Percentiles rank a stretch among this genome's conserved stretches.
Evolutionary conservation across 2,797 vertebrate species (phyloP).

Genomic region (Sebastes umbrosus): DNA sequence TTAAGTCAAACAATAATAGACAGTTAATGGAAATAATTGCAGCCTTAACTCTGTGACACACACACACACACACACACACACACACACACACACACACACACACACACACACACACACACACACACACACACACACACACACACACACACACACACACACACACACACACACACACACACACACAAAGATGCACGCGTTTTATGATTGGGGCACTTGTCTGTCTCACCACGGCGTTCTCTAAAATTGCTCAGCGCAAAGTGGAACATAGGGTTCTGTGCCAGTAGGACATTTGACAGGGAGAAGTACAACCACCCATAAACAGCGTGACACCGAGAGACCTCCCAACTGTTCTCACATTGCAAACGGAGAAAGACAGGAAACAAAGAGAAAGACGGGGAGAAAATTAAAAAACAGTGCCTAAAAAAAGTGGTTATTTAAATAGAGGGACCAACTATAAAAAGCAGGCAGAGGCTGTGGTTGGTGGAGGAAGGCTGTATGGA

Average conservation of each 20-base stretch:
- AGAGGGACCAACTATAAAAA: conserved; percentile 1
- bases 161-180: not conserved
- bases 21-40: conserved; percentile 2
- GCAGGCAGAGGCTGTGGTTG: not conserved
- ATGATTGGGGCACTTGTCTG: conserved; percentile 13
- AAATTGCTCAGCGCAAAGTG: conserved; percentile 23
- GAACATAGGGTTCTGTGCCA: conserved; percentile 22
- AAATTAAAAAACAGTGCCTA: conserved; percentile 8
- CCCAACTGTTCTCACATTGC: conserved; percentile 10
- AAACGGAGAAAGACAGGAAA: conserved; percentile 18
- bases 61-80: not conserved
- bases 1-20: not conserved
- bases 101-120: not conserved
- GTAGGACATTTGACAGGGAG: conserved; percentile 36
- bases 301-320: conserved; percentile 16
- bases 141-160: not conserved
- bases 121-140: not conserved
- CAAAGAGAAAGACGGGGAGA: not conserved
- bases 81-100: no score
- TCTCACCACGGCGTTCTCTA: conserved; percentile 6
- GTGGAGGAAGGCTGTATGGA: conserved; percentile 28
- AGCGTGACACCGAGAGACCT: conserved; percentile 5
- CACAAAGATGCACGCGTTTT: not conserved
- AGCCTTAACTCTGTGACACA: not conserved
- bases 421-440: conserved; percentile 1